Percentiles rank a stretch among this genome's conserved stretches.
phyloP scores from a whole-genome alignment of 2,888 invertebrate genomes.

The Eilema caniola region DNA sequence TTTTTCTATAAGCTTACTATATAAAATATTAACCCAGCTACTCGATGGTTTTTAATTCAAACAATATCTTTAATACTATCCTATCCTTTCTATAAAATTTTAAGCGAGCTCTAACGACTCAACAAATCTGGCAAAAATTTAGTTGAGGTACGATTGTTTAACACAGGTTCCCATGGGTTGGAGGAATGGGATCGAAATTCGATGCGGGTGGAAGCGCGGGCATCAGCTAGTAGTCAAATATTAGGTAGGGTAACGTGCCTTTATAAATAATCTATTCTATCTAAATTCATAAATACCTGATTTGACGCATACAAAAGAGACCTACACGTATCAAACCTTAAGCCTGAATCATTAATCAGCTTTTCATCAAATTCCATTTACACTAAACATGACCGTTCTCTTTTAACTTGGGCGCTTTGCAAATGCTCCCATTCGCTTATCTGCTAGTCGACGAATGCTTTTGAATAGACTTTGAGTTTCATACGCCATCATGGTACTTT shows the following conservation, averaged over 20 bases:
- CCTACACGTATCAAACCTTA: slow-evolving; percentile 34
- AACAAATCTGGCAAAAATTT: no score
- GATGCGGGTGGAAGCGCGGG: no score
- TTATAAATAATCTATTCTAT: background rate
- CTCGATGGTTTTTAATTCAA: no score
- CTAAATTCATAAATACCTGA: slow-evolving; percentile 4
- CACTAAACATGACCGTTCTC: slow-evolving; percentile 25
- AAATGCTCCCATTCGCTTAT: slow-evolving; percentile 70
- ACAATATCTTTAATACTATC: no score
- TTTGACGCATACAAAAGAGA: slow-evolving; percentile 8
- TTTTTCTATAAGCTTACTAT: no score
- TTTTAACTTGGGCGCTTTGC: slow-evolving; percentile 36
- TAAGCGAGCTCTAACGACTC: no score
- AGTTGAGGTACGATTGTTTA: no score
- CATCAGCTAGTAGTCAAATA: background rate
- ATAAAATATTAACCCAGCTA: no score
- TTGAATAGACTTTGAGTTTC: slow-evolving; percentile 67
- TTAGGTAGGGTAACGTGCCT: no score
- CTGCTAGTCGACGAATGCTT: slow-evolving; percentile 70
- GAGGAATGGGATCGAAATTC: background rate
- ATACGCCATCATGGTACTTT: slow-evolving; percentile 73
- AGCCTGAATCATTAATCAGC: slow-evolving; percentile 42
- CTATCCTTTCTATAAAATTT: no score
- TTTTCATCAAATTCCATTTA: slow-evolving; percentile 24
- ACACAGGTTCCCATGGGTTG: no score